Percentiles rank a stretch among this genome's conserved stretches.
phyloP scores from a whole-genome alignment of 2,113 vertebrate species.

The Megaptera novaeangliae region DNA sequence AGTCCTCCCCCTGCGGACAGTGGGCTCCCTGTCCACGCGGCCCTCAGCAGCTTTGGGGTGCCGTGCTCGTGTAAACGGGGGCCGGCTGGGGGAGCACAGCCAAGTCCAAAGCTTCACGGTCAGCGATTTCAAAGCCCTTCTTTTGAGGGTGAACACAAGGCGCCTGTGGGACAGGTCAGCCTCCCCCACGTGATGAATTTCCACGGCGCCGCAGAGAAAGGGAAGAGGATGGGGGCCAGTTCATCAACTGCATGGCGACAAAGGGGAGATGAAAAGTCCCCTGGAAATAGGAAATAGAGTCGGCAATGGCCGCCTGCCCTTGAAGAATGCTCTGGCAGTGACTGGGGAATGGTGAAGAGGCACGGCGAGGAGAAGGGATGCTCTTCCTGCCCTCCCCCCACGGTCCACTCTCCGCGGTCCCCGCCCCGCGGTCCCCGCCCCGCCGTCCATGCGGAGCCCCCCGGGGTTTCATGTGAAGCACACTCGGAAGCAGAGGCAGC shows the following conservation, averaged over 20 bases:
- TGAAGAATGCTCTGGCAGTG: neutral
- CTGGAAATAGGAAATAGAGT: slow-evolving; percentile 21
- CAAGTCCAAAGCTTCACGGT: slow-evolving; percentile 64
- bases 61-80: slow-evolving; percentile 37
- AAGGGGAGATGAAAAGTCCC: neutral
- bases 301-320: neutral
- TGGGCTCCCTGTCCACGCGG: neutral
- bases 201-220: slow-evolving; percentile 34
- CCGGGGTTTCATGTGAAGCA: neutral
- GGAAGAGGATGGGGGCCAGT: slow-evolving; percentile 31
- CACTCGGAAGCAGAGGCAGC: accelerated
- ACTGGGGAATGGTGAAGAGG: neutral
- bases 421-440: accelerated
- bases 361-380: neutral
- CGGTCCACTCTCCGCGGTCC: accelerated
- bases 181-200: slow-evolving; percentile 27
- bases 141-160: slow-evolving; percentile 70
- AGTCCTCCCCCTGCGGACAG: neutral
- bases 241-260: slow-evolving; percentile 6
- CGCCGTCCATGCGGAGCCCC: accelerated
- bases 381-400: too few relatives aligned
- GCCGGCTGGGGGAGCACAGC: neutral
- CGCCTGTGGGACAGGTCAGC: slow-evolving; percentile 24
- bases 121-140: slow-evolving; percentile 70
- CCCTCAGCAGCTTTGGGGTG: slow-evolving; percentile 34